phyloP scores from a whole-genome alignment of 2,888 invertebrate species.

The Liposcelis brunnea region DNA sequence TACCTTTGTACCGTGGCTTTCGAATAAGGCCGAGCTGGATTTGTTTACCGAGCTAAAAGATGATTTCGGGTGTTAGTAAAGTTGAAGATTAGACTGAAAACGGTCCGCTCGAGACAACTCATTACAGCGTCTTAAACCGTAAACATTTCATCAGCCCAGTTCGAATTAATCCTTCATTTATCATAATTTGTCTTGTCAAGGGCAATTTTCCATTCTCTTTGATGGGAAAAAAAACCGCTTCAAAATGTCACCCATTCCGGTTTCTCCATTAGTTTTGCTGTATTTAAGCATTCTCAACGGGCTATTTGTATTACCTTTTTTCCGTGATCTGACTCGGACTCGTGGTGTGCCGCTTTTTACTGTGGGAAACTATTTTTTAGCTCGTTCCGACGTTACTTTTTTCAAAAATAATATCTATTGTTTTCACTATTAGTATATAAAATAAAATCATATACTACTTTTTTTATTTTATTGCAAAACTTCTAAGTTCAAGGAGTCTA shows the following conservation, averaged over 20 bases:
- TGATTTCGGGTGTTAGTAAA: too few relatives aligned
- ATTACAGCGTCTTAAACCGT: not conserved
- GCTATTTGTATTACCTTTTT: constrained; percentile 4
- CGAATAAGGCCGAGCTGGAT: constrained; percentile 7
- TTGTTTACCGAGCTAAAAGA: too few relatives aligned
- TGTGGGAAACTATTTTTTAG: too few relatives aligned
- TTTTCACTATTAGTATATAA: too few relatives aligned
- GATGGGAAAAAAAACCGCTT: constrained; percentile 1
- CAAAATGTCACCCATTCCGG: constrained; percentile 8
- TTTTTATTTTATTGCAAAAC: too few relatives aligned
- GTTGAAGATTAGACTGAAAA: too few relatives aligned
- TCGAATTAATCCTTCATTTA: constrained; percentile 6
- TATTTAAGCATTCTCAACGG: constrained; percentile 8
- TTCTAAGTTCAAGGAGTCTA: too few relatives aligned
- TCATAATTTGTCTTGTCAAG: constrained; percentile 9
- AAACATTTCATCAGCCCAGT: constrained; percentile 2
- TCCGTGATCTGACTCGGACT: constrained; percentile 1
- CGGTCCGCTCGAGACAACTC: too few relatives aligned
- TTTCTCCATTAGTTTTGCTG: constrained; percentile 7
- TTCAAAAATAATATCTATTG: too few relatives aligned
- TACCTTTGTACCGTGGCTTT: constrained; percentile 16
- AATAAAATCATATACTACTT: too few relatives aligned
- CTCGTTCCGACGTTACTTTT: too few relatives aligned
- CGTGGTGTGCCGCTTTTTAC: too few relatives aligned
- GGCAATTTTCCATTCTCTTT: constrained; percentile 6